These are phyloP conservation scores for Furcifer pardalis DNA, from an alignment of 2,797 vertebrate species.

Conservation along the genomic window DNA sequence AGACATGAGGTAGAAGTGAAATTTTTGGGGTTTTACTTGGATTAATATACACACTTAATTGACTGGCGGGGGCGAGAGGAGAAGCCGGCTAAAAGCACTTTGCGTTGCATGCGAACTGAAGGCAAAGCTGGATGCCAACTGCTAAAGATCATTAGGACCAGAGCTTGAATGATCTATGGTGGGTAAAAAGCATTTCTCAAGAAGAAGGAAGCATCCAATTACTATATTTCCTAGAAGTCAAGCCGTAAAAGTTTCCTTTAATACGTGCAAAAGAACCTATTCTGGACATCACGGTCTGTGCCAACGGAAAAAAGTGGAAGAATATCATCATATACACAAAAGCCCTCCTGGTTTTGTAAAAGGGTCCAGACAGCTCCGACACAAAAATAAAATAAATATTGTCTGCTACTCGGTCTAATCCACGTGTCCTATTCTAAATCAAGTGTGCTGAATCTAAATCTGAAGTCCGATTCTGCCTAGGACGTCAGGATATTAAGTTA, in stretches of 20 bases:
- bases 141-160: not conserved
- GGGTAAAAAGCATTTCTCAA: not conserved
- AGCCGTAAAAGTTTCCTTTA: not conserved
- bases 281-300: too few relatives aligned
- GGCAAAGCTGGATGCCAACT: not conserved
- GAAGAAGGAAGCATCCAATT: not conserved
- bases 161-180: not conserved
- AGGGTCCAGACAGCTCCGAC: not conserved
- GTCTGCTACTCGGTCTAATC: too few relatives aligned
- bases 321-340: not conserved
- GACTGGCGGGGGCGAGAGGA: not conserved
- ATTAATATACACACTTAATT: not conserved
- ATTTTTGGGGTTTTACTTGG: not conserved
- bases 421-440: too few relatives aligned
- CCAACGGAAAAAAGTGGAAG: not conserved
- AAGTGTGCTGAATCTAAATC: too few relatives aligned
- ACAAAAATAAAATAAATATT: too few relatives aligned
- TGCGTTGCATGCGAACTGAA: not conserved
- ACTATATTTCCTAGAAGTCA: conserved; percentile 18
- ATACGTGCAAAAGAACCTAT: not conserved
- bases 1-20: not conserved
- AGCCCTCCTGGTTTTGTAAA: not conserved
- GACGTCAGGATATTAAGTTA: too few relatives aligned
- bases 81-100: not conserved
- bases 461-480: too few relatives aligned